Conservation (phyloP, 2,797 vertebrate genomes). For the Falco cherrug region DNA sequence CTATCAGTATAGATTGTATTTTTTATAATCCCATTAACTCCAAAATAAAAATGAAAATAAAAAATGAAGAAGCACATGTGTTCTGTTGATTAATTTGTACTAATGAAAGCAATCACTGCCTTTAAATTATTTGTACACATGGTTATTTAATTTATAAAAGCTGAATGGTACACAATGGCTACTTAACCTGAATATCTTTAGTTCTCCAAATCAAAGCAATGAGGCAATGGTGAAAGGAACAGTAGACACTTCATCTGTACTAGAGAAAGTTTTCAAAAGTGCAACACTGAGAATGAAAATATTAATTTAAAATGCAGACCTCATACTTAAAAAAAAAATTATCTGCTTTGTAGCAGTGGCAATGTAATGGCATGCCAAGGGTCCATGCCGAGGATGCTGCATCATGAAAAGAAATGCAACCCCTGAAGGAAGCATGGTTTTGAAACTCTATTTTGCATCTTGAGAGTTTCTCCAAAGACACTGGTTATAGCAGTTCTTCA, state of each 20-base stretch:
- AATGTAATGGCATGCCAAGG: background rate
- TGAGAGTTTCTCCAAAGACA: background rate
- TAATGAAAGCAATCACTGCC: background rate
- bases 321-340: background rate
- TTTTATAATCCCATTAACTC: background rate
- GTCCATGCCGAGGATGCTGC: background rate
- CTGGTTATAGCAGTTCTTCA: background rate
- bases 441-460: background rate
- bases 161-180: background rate
- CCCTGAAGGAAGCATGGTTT: background rate
- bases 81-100: background rate
- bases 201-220: constrained; percentile 52
- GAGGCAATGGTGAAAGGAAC: constrained; percentile 34
- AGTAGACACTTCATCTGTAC: constrained; percentile 29
- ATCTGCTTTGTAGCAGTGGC: background rate
- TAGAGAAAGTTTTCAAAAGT: constrained; percentile 22
- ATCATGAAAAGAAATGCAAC: background rate
- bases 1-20: background rate
- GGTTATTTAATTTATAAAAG: background rate
- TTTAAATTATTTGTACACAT: background rate
- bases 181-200: constrained; percentile 51
- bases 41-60: constrained; percentile 10
- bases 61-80: background rate
- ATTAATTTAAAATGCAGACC: constrained; percentile 2
- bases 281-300: constrained; percentile 22